Percentiles rank a stretch among this genome's conserved stretches.
Evolutionary conservation across 2,113 vertebrate species (phyloP).

Genomic region (Psilopogon haemacephalus): DNA sequence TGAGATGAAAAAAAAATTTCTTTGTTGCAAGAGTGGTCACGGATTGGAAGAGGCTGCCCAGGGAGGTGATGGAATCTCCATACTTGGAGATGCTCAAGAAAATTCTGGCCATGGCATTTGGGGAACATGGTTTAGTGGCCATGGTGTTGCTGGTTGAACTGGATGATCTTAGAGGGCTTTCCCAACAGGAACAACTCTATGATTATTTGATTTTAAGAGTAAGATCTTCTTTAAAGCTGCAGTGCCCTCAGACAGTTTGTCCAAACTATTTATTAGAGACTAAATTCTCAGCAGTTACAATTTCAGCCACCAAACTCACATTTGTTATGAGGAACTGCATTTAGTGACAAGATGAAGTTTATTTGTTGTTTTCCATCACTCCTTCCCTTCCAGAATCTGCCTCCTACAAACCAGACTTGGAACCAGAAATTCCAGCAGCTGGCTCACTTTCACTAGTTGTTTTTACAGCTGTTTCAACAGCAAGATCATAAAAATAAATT

Average conservation of each 20-base stretch:
- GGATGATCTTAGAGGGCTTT: no score
- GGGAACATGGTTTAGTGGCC: no score
- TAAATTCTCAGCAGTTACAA: neutral
- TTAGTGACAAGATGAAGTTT: neutral
- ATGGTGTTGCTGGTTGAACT: no score
- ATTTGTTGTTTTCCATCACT: neutral
- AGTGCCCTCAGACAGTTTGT: neutral
- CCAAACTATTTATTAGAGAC: neutral
- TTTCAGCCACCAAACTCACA: neutral
- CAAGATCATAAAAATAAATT: constrained; percentile 60
- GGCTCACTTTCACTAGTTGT: constrained; percentile 28
- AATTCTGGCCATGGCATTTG: no score
- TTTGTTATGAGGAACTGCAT: neutral
- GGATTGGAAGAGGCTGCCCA: no score
- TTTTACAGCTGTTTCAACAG: constrained; percentile 64
- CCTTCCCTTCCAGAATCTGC: neutral
- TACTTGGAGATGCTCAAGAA: no score
- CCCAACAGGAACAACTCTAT: no score
- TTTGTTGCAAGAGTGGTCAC: no score
- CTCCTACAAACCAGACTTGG: neutral
- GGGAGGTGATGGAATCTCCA: no score
- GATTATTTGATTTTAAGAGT: no score
- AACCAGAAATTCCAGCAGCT: constrained; percentile 53
- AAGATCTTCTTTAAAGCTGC: neutral
- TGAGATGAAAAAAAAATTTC: no score